Evolutionary conservation across 2,888 invertebrate genomes (phyloP).

Genomic region (Plagodis dolabraria): DNA sequence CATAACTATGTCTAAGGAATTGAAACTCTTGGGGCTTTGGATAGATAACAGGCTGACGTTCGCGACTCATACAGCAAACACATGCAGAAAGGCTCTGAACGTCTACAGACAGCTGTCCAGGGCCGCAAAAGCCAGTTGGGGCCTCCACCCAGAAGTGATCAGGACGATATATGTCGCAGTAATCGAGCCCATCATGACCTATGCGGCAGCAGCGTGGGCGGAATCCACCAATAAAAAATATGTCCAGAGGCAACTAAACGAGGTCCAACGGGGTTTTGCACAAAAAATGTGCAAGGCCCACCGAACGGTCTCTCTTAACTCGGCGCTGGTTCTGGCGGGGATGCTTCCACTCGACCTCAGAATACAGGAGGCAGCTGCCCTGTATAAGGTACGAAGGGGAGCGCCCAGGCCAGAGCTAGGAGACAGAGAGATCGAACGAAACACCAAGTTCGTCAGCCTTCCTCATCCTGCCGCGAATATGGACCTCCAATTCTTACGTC

Average conservation of each 20-base stretch:
- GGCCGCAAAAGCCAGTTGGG: constrained; percentile 2
- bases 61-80: not conserved
- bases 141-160: constrained; percentile 8
- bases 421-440: not conserved
- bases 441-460: not conserved
- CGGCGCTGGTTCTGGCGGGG: constrained; percentile 22
- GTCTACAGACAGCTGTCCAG: constrained; percentile 2
- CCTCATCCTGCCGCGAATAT: not conserved
- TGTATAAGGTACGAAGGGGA: constrained; percentile 16
- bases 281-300: constrained; percentile 24
- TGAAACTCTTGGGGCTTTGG: constrained; percentile 1
- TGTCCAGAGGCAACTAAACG: constrained; percentile 5
- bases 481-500: not conserved
- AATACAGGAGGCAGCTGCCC: constrained; percentile 14
- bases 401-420: not conserved
- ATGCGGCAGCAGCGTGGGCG: constrained; percentile 9
- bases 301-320: constrained; percentile 28
- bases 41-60: constrained; percentile 2
- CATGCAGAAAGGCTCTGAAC: not conserved
- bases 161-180: constrained; percentile 10
- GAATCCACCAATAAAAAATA: not conserved
- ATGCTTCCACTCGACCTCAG: constrained; percentile 21
- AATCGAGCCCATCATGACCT: constrained; percentile 10
- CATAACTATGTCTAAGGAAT: constrained; percentile 1
- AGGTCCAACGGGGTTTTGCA: constrained; percentile 22